phyloP scores from a whole-genome alignment of 1,140 invertebrate species.

The Delia radicum region DNA sequence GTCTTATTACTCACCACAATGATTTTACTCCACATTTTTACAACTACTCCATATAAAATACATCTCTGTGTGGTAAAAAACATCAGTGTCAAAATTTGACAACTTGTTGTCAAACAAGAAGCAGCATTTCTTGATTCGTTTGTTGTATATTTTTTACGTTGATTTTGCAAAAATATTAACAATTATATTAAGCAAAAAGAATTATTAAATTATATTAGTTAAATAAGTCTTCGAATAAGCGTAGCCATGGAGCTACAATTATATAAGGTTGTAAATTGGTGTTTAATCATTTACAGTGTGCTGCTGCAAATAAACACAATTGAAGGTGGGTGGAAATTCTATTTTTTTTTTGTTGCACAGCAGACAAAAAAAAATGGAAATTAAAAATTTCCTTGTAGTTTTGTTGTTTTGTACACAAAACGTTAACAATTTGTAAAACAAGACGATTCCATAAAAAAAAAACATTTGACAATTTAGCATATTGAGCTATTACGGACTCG shows the following conservation, averaged over 20 bases:
- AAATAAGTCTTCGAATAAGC: not conserved
- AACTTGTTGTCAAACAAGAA: slow-evolving; percentile 1
- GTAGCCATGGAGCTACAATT: slow-evolving; percentile 13
- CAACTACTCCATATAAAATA: not conserved
- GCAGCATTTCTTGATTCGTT: not conserved
- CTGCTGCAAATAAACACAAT: not conserved
- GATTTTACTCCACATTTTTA: not conserved
- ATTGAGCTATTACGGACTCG: too few species aligned
- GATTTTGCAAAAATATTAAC: not conserved
- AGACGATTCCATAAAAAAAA: too few species aligned
- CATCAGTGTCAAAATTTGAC: not conserved
- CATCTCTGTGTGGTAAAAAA: not conserved
- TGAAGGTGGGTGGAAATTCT: slow-evolving; percentile 11
- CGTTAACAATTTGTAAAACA: too few species aligned
- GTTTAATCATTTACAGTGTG: not conserved
- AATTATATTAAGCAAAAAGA: not conserved
- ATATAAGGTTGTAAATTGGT: not conserved
- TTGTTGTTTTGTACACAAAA: too few species aligned
- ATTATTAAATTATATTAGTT: not conserved
- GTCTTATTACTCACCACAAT: too few species aligned
- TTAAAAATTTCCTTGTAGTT: not conserved
- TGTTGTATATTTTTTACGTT: slow-evolving; percentile 1
- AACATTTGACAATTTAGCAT: too few species aligned
- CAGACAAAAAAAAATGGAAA: not conserved
- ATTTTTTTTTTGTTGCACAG: not conserved